Conservation (phyloP, 2,113 vertebrate genomes). For the Fulica atra region DNA sequence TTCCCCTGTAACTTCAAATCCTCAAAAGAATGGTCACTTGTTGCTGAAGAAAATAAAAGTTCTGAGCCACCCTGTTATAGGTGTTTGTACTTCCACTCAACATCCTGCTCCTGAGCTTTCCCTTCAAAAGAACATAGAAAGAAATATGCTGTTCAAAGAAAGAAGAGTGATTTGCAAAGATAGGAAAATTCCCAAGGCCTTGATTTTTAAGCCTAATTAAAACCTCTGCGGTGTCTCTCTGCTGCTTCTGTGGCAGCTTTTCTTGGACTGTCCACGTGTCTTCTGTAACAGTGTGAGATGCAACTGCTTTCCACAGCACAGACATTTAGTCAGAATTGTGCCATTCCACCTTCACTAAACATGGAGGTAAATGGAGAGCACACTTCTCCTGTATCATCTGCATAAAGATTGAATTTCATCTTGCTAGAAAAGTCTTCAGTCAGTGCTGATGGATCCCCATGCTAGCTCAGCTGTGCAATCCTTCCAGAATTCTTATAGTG, state of each 20-base stretch:
- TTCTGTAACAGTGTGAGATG: neutral
- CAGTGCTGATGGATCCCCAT: neutral
- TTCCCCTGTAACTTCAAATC: neutral
- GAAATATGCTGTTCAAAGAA: neutral
- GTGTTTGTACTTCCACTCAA: neutral
- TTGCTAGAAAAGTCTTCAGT: neutral
- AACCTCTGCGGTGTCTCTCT: neutral
- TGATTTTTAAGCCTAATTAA: neutral
- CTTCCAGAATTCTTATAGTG: neutral
- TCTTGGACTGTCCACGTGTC: neutral
- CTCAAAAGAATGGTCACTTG: neutral
- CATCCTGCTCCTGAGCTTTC: neutral
- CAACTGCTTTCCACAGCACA: neutral
- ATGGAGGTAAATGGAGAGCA: neutral
- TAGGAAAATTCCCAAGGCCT: neutral
- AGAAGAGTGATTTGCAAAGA: neutral
- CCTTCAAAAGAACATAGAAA: neutral
- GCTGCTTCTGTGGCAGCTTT: neutral
- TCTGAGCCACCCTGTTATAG: neutral
- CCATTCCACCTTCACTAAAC: neutral
- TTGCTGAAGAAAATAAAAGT: neutral
- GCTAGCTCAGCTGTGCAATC: neutral
- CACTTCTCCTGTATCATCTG: neutral
- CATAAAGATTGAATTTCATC: neutral
- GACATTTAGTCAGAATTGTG: neutral